phyloP scores from a whole-genome alignment of 92 coral and sea anemone genomes.

The Scolanthus callimorphus region DNA sequence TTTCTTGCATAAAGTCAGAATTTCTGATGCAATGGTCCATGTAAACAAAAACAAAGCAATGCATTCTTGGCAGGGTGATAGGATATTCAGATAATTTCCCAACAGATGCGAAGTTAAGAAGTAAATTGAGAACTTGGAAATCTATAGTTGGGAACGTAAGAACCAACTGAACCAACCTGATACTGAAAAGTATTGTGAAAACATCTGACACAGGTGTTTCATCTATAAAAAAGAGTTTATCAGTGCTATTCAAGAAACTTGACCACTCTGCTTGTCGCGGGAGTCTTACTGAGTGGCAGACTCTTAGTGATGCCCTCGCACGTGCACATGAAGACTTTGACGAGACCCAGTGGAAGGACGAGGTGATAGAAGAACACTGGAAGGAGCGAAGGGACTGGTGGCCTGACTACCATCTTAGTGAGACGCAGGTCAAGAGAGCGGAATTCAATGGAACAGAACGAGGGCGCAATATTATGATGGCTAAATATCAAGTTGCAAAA shows the following conservation, averaged over 20 bases:
- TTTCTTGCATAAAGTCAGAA: no score
- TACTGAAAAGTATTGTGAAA: no score
- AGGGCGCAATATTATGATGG: no score
- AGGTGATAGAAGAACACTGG: constrained; percentile 51
- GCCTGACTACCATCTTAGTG: constrained; percentile 83
- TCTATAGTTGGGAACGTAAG: no score
- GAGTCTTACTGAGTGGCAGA: constrained; percentile 50
- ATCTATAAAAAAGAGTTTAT: constrained; percentile 8
- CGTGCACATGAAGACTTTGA: constrained; percentile 10
- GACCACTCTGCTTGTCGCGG: constrained; percentile 71
- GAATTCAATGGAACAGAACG: neutral
- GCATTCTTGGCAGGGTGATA: no score
- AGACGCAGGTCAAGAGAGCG: neutral
- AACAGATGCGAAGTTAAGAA: no score
- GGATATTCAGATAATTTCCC: no score
- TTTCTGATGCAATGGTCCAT: no score
- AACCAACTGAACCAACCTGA: no score
- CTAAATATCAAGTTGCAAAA: neutral
- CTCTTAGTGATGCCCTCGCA: constrained; percentile 25
- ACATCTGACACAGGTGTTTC: no score
- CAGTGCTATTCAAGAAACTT: constrained; percentile 65
- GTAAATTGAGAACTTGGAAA: no score
- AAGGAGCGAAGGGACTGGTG: constrained; percentile 87
- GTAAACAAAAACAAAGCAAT: no score
- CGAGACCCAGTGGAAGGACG: constrained; percentile 1